Evolutionary conservation across 2,888 invertebrate species (phyloP).

Genomic region (Nemurella pictetii): DNA sequence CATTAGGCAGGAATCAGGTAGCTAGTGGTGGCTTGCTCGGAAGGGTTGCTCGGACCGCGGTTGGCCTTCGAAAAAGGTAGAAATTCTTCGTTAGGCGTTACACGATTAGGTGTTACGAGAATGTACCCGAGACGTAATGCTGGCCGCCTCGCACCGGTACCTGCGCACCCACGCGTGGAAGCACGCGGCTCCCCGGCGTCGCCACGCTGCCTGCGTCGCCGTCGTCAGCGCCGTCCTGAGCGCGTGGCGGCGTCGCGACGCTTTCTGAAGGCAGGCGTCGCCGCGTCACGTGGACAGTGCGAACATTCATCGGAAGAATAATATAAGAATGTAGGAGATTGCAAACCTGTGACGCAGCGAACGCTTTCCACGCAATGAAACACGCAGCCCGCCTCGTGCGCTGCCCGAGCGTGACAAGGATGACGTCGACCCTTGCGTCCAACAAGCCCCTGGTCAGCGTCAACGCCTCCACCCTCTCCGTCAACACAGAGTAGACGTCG

Average conservation of each 20-base stretch:
- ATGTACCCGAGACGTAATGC: no score
- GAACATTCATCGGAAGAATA: no score
- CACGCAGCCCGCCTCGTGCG: neutral
- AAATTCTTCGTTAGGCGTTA: no score
- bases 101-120: no score
- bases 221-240: neutral
- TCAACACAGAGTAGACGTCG: neutral
- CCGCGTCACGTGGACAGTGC: no score
- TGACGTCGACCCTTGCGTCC: neutral
- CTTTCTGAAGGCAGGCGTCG: neutral
- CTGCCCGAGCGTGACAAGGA: neutral
- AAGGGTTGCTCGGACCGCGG: no score
- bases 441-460: neutral
- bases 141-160: neutral
- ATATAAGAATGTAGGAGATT: no score
- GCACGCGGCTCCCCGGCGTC: neutral
- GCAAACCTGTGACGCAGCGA: neutral
- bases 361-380: neutral
- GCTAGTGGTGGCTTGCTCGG: no score
- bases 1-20: no score
- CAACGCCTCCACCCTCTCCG: neutral
- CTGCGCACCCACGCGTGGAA: neutral
- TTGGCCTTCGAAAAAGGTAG: no score
- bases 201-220: neutral
- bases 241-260: neutral